phyloP scores from a whole-genome alignment of 1,140 invertebrate genomes.

The Agrypnia vestita region DNA sequence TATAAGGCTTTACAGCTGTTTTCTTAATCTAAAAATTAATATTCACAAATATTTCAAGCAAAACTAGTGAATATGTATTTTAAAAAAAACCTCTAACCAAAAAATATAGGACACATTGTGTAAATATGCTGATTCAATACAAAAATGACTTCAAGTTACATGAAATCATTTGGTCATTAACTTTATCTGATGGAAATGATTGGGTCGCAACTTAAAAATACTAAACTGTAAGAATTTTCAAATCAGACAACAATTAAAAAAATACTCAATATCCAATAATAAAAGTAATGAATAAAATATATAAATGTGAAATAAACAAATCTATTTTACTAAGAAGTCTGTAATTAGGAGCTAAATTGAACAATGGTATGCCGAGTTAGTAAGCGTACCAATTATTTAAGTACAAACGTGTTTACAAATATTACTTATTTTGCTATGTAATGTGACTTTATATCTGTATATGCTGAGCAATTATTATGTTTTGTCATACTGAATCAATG shows the following conservation, averaged over 20 bases:
- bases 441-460: constrained; percentile 55
- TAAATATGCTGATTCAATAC: no score
- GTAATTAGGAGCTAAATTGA: constrained; percentile 8
- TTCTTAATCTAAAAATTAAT: not conserved
- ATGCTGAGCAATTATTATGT: constrained; percentile 55
- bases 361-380: constrained; percentile 25
- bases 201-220: no score
- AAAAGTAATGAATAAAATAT: no score
- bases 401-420: constrained; percentile 46
- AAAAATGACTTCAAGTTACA: no score
- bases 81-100: constrained; percentile 2
- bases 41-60: constrained; percentile 11
- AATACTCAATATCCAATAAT: no score
- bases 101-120: no score
- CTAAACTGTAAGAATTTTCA: no score
- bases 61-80: not conserved
- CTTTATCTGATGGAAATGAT: no score
- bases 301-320: constrained; percentile 36
- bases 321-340: constrained; percentile 11
- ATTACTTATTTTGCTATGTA: constrained; percentile 56
- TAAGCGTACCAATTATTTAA: constrained; percentile 39
- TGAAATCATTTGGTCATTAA: no score
- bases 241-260: no score
- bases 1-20: constrained; percentile 23
- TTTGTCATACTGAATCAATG: not conserved